Evolutionary conservation across 2,797 vertebrate species (phyloP).

Genomic region (Florisuga fusca): DNA sequence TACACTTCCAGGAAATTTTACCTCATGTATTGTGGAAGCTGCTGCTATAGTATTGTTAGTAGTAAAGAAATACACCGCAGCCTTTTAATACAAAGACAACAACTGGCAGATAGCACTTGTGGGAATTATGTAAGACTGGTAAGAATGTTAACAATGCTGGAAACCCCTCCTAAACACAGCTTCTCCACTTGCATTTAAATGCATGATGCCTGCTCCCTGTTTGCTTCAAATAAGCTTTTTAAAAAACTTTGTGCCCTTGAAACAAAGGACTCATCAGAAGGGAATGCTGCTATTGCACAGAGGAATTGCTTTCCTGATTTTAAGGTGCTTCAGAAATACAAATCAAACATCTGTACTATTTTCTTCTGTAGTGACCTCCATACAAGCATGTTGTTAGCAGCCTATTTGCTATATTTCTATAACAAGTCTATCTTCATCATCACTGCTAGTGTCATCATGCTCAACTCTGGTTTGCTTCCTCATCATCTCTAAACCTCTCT

Average conservation of each 20-base stretch:
- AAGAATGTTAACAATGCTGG: not conserved
- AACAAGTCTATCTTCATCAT: slow-evolving; percentile 83
- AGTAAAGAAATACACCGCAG: not conserved
- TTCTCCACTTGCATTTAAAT: not conserved
- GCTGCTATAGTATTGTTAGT: not conserved
- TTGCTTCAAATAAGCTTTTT: not conserved
- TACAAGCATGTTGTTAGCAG: not conserved
- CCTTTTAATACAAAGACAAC: not conserved
- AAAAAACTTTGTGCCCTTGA: not conserved
- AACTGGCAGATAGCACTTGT: not conserved
- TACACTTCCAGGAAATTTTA: not conserved
- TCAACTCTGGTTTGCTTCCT: slow-evolving; percentile 79
- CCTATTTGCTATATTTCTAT: slow-evolving; percentile 77
- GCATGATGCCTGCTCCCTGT: not conserved
- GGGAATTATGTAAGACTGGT: not conserved
- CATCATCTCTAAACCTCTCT: slow-evolving; percentile 77
- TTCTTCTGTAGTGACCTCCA: not conserved
- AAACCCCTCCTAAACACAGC: not conserved
- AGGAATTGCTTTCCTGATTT: slow-evolving; percentile 55
- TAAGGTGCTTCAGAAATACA: not conserved
- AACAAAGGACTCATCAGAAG: not conserved
- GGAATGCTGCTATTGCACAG: not conserved
- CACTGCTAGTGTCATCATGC: slow-evolving; percentile 81
- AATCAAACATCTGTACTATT: not conserved
- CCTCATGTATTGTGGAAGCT: not conserved